Base-by-base conservation (phyloP, 2,888 invertebrate species). In the Tribolium freemani region DNA sequence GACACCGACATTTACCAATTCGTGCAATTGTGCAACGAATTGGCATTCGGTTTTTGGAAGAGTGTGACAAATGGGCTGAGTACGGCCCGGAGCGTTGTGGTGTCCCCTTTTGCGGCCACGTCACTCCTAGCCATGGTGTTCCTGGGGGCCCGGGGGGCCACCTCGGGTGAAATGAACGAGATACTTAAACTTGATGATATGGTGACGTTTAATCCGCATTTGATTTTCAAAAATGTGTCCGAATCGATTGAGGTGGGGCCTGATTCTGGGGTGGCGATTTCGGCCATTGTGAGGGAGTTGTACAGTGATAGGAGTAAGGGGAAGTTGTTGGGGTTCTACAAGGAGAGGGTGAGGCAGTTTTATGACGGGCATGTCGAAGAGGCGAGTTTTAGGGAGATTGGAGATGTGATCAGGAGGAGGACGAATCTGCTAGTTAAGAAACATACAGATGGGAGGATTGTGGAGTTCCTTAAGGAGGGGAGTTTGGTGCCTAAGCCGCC, bases 61-160 rank as follows among this genome's bases (percentile, higher is more conserved):
- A 89, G 92, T 0, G 90, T 94, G 8, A 90, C 91, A 0, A 90
- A 90, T 75, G 92, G 92, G 69, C 88, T 94, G n/a, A 93, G 93
- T 78, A 89, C 91, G 9, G 91, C 92, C 3, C 88, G 95, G 80
- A 95, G 95, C 78, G 89, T 96, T 77, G 91, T 95, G 6, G 86
- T 96, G 11, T 95, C 95, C 0, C 96, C 96, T 0, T 96, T 95
- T 81, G 94, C 95, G 0, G 90, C 94, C 68, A 94, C 94, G 0
- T 95, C 96, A 0, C 90, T 95, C 87, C 85, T 96, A n/a, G 94
- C 95, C 0, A 96, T 96, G 96, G 92, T 96, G 72, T 96, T 96
- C 84, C 89, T 96, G 79, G 96, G 96, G 0, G 95, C 96, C 0
- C 89, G 94, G 76, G 96, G 96, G 1, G 91, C 94, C 1, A 96